Base-by-base conservation (phyloP, 1,140 invertebrate species). In the Trypoxylus dichotomus region DNA sequence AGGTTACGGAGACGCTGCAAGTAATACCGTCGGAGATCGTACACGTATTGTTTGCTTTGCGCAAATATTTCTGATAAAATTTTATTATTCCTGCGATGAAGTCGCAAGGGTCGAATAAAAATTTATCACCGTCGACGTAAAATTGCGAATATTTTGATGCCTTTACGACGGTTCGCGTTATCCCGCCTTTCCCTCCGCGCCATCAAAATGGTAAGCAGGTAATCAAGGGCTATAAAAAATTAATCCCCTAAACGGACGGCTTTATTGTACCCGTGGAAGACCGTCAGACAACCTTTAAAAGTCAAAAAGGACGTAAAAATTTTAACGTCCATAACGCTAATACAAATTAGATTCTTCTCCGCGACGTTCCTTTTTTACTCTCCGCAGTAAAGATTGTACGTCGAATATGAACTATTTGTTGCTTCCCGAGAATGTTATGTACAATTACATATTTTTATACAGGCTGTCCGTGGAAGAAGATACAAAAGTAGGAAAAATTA, bases 101-200 rank as follows among this genome's bases (percentile, higher is more conserved):
- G 60, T 68, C 60, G 24, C 60, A 29, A 68, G 60, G 60, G 60
- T 68, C 24, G 60, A 68, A 68, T 68, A 68, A 68, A 68, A 68
- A 68, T 68, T 68, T 68, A 68, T 68, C 60, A 29, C 19, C 60
- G 5, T 13, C 27, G 24, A 29, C 60, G 60, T 68, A 24, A 68
- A 68, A 68, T 68, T 68, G 60, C 60, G 60, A 68, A 68, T 68
- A 68, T 68, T 68, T 68, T 68, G 60, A 68, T 68, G 60, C 8
- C 27, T 68, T 68, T 68, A 27, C 24, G 60, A 68, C 21, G 60
- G 60, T 29, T 25, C 27, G 24, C 27, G 60, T 25, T 68, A 29
- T 68, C 27, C 8, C 21, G 24, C 21, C 24, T 54, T 19, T 19
- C n/a, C 60, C 60, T 29, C 21, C 10, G 27, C 27, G 60, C 60